Conservation (phyloP, 2,797 vertebrate genomes). For the Galaxias olidus region DNA sequence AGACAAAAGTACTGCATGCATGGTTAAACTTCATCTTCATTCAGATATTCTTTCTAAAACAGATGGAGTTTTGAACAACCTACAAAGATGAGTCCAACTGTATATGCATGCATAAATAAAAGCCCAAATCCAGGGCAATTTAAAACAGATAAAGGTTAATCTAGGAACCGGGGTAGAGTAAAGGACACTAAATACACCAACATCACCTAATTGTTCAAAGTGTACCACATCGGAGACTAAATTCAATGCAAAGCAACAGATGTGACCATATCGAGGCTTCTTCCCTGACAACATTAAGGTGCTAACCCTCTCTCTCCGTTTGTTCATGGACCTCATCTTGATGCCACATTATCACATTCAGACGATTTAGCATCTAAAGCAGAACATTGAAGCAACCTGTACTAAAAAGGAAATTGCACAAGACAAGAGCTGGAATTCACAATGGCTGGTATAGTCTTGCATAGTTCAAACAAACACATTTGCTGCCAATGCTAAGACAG, state of each 20-base stretch:
- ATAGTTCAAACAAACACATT: conserved; percentile 45
- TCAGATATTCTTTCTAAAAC: conserved; percentile 15
- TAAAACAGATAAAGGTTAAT: too few relatives aligned
- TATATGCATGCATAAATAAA: conserved; percentile 44
- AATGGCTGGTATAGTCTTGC: conserved; percentile 62
- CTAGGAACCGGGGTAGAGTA: too few relatives aligned
- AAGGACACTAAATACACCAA: too few relatives aligned
- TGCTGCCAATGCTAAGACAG: conserved; percentile 39
- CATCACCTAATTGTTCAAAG: background rate
- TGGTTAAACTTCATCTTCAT: conserved; percentile 34
- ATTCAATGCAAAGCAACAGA: conserved; percentile 51
- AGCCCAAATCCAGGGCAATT: conserved; percentile 27
- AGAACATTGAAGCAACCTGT: conserved; percentile 48
- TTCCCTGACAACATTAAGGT: too few relatives aligned
- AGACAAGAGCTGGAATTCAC: conserved; percentile 47
- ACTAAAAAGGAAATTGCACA: conserved; percentile 31
- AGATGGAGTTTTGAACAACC: too few relatives aligned
- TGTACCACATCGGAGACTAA: conserved; percentile 37
- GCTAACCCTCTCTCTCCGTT: too few relatives aligned
- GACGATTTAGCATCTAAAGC: conserved; percentile 29
- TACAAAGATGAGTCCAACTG: background rate
- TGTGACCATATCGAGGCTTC: conserved; percentile 28
- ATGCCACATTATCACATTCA: conserved; percentile 42
- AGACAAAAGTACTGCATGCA: conserved; percentile 60
- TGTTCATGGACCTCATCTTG: conserved; percentile 25